phyloP scores from a whole-genome alignment of 2,888 invertebrate genomes.

The Deroplatys truncata region DNA sequence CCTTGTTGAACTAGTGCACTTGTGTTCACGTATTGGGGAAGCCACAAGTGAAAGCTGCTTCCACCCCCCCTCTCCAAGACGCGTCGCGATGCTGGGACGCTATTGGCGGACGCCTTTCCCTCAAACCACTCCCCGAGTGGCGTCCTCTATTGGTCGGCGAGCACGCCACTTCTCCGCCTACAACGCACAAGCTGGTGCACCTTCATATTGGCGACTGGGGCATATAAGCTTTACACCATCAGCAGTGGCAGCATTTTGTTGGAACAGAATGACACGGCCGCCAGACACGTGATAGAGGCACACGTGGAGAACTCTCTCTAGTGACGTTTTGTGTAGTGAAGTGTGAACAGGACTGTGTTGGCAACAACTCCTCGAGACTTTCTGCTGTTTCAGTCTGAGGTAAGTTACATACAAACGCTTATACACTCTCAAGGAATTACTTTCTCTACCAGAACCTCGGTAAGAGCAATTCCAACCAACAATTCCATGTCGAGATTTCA shows the following conservation, averaged over 20 bases:
- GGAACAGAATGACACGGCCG: not conserved
- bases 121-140: not conserved
- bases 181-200: not conserved
- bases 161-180: not conserved
- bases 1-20: not conserved
- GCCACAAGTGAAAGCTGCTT: conserved; percentile 7
- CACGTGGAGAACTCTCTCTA: no score
- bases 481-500: no score
- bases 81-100: not conserved
- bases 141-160: conserved; percentile 1
- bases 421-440: no score
- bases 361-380: no score
- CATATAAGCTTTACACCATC: not conserved
- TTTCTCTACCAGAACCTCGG: no score
- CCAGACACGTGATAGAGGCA: no score
- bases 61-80: not conserved
- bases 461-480: no score
- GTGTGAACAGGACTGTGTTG: not conserved
- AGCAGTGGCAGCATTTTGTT: not conserved
- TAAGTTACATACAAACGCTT: not conserved
- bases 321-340: not conserved
- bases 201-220: not conserved
- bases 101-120: not conserved
- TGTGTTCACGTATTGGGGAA: not conserved
- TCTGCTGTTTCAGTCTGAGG: not conserved